These are phyloP conservation scores for Pteruthius melanotis DNA, from an alignment of 2,113 vertebrate species.

Conservation along the genomic window DNA sequence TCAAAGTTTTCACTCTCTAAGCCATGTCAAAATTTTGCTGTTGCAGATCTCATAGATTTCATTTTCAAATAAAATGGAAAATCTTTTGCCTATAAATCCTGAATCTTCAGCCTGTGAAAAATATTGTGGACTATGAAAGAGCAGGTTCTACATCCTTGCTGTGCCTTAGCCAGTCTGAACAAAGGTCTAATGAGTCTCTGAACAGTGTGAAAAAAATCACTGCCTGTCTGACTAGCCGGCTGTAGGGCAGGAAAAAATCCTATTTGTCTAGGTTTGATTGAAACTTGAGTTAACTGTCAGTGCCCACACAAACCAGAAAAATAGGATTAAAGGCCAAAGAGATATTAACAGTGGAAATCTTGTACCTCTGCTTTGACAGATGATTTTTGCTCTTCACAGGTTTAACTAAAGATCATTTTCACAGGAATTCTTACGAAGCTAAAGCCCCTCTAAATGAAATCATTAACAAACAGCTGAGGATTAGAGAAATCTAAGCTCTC, in stretches of 20 bases:
- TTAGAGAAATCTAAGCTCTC: not conserved
- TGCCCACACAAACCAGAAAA: constrained; percentile 7
- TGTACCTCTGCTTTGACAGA: constrained; percentile 56
- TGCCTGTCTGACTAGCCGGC: not conserved
- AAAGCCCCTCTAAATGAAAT: constrained; percentile 18
- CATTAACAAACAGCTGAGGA: not conserved
- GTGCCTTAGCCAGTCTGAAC: constrained; percentile 24
- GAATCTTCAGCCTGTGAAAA: constrained; percentile 4
- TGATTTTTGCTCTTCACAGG: constrained; percentile 64
- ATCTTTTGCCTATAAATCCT: not conserved
- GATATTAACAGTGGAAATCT: constrained; percentile 17
- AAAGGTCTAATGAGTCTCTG: constrained; percentile 49
- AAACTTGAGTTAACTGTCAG: constrained; percentile 7
- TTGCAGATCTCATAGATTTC: not conserved
- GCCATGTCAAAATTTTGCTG: not conserved
- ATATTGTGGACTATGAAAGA: not conserved
- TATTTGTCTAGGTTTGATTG: constrained; percentile 41
- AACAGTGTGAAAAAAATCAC: constrained; percentile 44
- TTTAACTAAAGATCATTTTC: constrained; percentile 55
- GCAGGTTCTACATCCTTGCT: not conserved
- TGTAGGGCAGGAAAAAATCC: constrained; percentile 37
- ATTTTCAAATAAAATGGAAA: not conserved
- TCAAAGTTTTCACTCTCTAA: not conserved
- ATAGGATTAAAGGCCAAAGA: constrained; percentile 41
- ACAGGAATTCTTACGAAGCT: not conserved